Conservation (phyloP, 2,888 invertebrate species). For the Eilema sororculum region DNA sequence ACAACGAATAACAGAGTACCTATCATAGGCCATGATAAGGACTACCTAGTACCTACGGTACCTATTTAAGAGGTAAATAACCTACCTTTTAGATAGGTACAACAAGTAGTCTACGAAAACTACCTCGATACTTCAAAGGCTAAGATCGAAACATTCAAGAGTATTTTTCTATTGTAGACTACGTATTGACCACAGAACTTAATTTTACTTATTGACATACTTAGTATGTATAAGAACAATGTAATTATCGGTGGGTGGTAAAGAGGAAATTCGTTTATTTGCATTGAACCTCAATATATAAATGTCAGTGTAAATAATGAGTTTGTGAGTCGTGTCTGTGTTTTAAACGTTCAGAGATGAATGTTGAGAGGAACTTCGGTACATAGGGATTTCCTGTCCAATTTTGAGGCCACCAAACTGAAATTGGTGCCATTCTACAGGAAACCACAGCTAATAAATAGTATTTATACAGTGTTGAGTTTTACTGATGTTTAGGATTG, state of each 20-base stretch:
- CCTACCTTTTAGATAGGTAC: no score
- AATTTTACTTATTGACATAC: not conserved
- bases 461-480: not conserved
- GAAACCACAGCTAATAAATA: not conserved
- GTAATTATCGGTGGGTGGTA: constrained; percentile 4
- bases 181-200: not conserved
- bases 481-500: no score
- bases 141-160: no score
- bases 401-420: not conserved
- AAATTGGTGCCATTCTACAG: not conserved
- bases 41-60: no score
- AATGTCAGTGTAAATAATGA: constrained; percentile 1
- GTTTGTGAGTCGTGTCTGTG: constrained; percentile 4
- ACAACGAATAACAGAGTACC: no score
- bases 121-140: no score
- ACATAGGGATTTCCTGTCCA: not conserved
- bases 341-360: not conserved
- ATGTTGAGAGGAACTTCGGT: not conserved
- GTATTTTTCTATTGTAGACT: no score
- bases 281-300: not conserved
- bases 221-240: not conserved
- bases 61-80: no score
- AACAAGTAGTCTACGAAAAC: no score
- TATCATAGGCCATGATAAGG: no score
- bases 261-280: not conserved